Base-by-base conservation (phyloP, 2,113 vertebrate genomes). In the Pyrgilauda ruficollis region DNA sequence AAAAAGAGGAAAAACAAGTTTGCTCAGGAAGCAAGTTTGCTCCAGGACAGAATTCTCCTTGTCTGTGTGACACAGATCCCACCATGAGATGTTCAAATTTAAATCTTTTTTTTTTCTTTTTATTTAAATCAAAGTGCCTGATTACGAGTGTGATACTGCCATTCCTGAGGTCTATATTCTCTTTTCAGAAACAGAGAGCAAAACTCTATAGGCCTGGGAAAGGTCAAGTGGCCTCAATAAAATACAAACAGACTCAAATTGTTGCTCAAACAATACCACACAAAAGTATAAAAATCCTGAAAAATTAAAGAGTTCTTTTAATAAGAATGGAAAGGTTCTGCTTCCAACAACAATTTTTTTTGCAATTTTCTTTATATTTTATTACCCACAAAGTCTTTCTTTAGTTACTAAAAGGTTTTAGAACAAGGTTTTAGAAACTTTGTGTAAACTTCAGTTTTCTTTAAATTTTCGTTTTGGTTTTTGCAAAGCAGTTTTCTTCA, bases 181-280 rank as follows among this genome's bases (percentile, higher is more conserved):
- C 17, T 85, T 50, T 67, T 89, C 69, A 72, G 84, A 75, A 87
- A 76, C 1, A 61, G 52, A 76, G 7, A 69, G 33, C 13, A 91
- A 87, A 91, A 78, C 55, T 82, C 69, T 70, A 5, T 31, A 92
- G 49, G 39, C 73, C 76, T 81, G 80, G 83, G 76, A 92, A 90
- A 81, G 61, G 82, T 94, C 83, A 88, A 93, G 92, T 84, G 56
- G 69, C 88, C 76, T 95, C 77, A 44, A 19, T 81, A 89, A 93
- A 88, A 90, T 43, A 81, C 79, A 90, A 90, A 87, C 35, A 93
- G 55, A 77, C 33, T 63, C 46, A 80, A 90, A 80, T 19, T 12
- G n/a, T 92, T 90, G 37, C 30, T 96, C 68, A 92, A 95, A 86
- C n/a, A 92, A 61, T 84, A 35, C 28, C 28, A 84, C 31, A 78